Base-by-base conservation (phyloP, 2,797 vertebrate species). In the Ctenopoma multispine region DNA sequence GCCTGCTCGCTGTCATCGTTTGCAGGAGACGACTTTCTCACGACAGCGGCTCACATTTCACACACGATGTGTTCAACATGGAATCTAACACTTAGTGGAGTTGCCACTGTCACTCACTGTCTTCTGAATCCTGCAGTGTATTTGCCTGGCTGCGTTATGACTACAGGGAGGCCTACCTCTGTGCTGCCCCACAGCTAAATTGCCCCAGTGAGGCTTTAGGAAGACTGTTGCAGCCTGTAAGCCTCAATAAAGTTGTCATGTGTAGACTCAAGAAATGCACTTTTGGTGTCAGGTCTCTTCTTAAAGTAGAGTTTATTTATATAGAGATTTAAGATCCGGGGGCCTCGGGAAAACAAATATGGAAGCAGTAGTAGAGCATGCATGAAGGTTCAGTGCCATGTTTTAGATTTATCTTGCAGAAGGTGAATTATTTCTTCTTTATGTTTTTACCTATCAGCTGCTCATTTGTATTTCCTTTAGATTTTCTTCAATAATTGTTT, bases 71-170 rank as follows among this genome's bases (percentile, higher is more conserved):
- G 59, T 79, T 73, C 44, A 53, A 81, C 63, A 65, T 8, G 38
- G 64, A 80, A 71, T 75, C 63, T 29, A 69, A 76, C 64, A 75
- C 55, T 63, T 27, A 7, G 55, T 60, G 38, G 83, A 61, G 60
- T 67, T 77, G 77, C 48, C 68, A 17, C 72, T 82, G 80, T 85
- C 85, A 80, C 48, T 80, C 74, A 80, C 43, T 51, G 63, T 72
- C 80, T 57, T 50, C 63, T 55, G 55, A 70, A 71, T 48, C 59
- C 62, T 38, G 18, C 12, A 1, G 50, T 9, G 31, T 18, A 49
- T 65, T 64, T 70, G 50, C 62, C 63, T 2, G 29, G 78, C 75
- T 15, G 66, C 56, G 38, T 66, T 54, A 47, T 38, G 54, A 27
- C 61, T 1, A 5, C 63, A 12, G 76, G 69, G 67, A 72, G 24